A percentile compares a stretch with the other conserved stretches of the same genome.
Conservation (phyloP, 2,888 invertebrate genomes). For the Smittia aterrima region DNA sequence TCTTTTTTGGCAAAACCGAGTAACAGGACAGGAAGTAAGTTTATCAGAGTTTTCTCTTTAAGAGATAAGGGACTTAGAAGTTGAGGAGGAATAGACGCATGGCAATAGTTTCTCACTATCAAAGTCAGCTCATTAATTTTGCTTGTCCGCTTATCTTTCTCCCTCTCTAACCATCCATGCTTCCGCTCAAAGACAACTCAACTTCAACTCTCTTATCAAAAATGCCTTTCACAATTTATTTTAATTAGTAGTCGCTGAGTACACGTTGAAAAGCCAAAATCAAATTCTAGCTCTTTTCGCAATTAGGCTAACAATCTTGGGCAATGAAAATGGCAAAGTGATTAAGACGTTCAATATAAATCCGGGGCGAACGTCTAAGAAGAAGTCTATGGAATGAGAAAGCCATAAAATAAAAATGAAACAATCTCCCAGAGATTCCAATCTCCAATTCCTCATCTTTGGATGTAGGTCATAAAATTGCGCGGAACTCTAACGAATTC, state of each 20-base stretch:
- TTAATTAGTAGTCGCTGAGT: background rate
- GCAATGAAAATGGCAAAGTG: background rate
- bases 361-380: background rate
- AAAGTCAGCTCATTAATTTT: background rate
- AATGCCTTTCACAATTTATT: slow-evolving; percentile 18
- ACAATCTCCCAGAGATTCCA: background rate
- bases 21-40: background rate
- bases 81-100: background rate
- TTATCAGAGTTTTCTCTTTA: background rate
- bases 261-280: background rate
- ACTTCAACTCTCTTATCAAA: slow-evolving; percentile 14
- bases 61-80: background rate
- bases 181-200: slow-evolving; percentile 35
- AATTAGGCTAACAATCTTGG: background rate
- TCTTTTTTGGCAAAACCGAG: background rate
- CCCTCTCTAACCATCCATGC: slow-evolving; percentile 29
- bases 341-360: background rate
- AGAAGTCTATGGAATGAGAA: background rate
- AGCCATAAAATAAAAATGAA: background rate
- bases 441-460: background rate
- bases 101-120: slow-evolving; percentile 1
- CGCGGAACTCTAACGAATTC: slow-evolving; percentile 15
- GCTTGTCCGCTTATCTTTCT: background rate
- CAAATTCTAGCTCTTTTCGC: background rate
- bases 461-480: slow-evolving; percentile 36